Evolutionary conservation across 2,888 invertebrate genomes (phyloP).

Genomic region (Spilosoma lubricipeda): DNA sequence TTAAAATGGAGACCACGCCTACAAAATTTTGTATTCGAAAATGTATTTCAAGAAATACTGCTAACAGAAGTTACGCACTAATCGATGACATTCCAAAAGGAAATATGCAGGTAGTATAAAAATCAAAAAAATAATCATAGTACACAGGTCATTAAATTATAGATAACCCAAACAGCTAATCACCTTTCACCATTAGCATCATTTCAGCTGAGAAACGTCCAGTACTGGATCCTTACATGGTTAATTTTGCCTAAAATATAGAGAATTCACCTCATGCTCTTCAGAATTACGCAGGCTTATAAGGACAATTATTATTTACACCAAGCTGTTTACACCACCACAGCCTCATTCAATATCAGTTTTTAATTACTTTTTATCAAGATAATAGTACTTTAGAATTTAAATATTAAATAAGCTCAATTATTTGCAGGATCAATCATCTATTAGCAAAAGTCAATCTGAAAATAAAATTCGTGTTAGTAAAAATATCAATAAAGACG

Average conservation of each 20-base stretch:
- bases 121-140: background rate
- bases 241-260: background rate
- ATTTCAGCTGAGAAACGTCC: no score
- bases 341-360: no score
- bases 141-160: no score
- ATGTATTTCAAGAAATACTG: background rate
- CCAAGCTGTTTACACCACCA: no score
- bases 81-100: background rate
- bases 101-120: slow-evolving; percentile 1
- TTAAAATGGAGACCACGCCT: slow-evolving; percentile 22
- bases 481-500: slow-evolving; percentile 24
- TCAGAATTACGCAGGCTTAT: background rate
- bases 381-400: no score
- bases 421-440: slow-evolving; percentile 27
- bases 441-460: slow-evolving; percentile 13
- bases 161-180: no score
- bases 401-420: no score
- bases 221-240: no score
- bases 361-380: no score
- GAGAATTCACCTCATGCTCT: background rate
- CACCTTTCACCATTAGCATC: no score
- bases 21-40: slow-evolving; percentile 6
- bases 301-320: background rate
- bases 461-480: slow-evolving; percentile 18
- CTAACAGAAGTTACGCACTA: background rate